Evolutionary conservation across 2,888 invertebrate species (phyloP).

Genomic region (Standfussiana lucernea): DNA sequence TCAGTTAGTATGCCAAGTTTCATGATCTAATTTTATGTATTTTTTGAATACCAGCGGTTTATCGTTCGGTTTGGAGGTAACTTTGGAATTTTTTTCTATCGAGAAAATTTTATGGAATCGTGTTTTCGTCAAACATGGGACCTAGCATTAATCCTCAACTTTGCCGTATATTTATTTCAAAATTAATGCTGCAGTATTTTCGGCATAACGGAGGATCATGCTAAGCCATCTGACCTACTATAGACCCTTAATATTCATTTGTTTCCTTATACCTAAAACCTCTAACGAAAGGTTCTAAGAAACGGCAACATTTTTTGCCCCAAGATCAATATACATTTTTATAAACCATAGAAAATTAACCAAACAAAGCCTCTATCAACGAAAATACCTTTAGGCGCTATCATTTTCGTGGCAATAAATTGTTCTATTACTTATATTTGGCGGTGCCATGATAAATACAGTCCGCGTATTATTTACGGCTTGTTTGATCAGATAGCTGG

Average conservation of each 20-base stretch:
- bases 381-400: constrained; percentile 58
- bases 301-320: neutral
- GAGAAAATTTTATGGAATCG: too few relatives aligned
- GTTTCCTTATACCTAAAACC: neutral
- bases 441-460: constrained; percentile 86
- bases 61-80: too few relatives aligned
- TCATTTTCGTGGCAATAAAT: constrained; percentile 82
- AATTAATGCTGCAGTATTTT: too few relatives aligned
- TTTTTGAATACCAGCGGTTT: too few relatives aligned
- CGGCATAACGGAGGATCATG: too few relatives aligned
- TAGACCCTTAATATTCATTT: neutral
- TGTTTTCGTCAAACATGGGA: too few relatives aligned
- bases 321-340: neutral
- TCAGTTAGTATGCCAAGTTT: too few relatives aligned
- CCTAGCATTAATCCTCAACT: too few relatives aligned
- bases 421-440: constrained; percentile 82
- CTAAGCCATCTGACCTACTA: too few relatives aligned
- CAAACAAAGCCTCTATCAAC: constrained; percentile 61
- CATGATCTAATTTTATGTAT: too few relatives aligned
- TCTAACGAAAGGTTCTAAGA: neutral
- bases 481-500: constrained; percentile 86
- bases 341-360: constrained; percentile 44
- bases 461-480: constrained; percentile 87
- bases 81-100: too few relatives aligned
- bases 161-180: too few relatives aligned